Evolutionary conservation across 2,797 vertebrate genomes (phyloP).

Genomic region (Manis pentadactyla): DNA sequence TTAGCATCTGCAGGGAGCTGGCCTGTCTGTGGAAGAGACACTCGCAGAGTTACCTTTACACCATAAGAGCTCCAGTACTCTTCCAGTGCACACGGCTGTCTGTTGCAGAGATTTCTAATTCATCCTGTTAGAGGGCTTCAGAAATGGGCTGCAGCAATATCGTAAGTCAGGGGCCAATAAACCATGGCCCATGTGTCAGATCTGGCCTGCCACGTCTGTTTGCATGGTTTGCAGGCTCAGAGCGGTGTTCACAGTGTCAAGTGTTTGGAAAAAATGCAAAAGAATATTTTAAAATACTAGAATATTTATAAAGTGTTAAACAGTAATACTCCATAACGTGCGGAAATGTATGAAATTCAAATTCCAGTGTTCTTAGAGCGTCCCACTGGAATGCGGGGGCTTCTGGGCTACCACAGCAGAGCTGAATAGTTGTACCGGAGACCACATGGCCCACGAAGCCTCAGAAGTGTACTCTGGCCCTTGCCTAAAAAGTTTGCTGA

Average conservation of each 20-base stretch:
- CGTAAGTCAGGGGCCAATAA: neutral
- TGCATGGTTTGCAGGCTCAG: neutral
- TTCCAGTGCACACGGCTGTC: rapidly evolving
- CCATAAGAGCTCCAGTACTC: rapidly evolving
- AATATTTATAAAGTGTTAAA: no score
- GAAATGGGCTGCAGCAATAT: neutral
- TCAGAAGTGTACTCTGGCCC: neutral
- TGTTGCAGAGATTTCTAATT: neutral
- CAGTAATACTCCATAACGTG: neutral
- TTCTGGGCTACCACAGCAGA: neutral
- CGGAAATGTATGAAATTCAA: slow-evolving; percentile 3
- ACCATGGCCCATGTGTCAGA: rapidly evolving
- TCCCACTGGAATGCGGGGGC: neutral
- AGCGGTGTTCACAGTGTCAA: neutral
- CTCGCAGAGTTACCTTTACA: no score
- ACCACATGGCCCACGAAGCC: neutral
- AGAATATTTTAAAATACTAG: neutral
- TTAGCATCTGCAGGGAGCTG: neutral
- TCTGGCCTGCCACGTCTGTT: neutral
- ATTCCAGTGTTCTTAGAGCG: neutral
- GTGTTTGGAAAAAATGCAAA: neutral
- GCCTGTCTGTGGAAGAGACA: neutral
- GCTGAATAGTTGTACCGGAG: neutral
- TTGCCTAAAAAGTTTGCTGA: neutral
- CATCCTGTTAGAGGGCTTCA: neutral